Evolutionary conservation across 1,140 invertebrate species (phyloP), one percentile per base, ranked within the genome.

Genomic region (Thalassaphorura encarpata): DNA sequence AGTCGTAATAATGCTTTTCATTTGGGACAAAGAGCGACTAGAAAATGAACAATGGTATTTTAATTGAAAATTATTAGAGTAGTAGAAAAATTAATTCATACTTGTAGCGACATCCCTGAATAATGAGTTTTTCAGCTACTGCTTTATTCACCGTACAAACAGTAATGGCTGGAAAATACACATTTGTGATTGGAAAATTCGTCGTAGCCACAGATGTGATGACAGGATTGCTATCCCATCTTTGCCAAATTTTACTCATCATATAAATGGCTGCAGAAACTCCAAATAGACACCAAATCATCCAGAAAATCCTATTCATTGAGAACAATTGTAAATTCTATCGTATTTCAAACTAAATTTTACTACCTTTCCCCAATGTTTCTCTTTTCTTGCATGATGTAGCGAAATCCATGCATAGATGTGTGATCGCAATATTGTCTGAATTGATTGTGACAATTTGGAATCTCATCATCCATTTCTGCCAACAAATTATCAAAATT

Each of bases 81-180:
- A n/a, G n/a, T n/a, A n/a, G n/a, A n/a, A n/a, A n/a, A n/a, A n/a
- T n/a, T n/a, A n/a, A n/a, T n/a, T n/a, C 45, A 53, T 56, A 63
- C 61, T 63, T 63, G 57, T 60, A 55, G 8, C 58, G 31, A 31
- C 61, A 63, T 13, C 47, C 61, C 39, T 60, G 65, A 13, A 66
- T 65, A 16, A 66, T 59, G 8, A 66, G 41, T 50, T 66, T 66
- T 43, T 66, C 65, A 56, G 54, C 58, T 11, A 66, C 56, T 18
- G 65, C 65, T 46, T 66, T 66, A 39, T 65, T 66, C 2, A 66
- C 65, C 15, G 65, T 62, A 46, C 65, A 66, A 29, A 66, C 54
- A 15, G 65, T 66, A 0, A 66, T 63, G 3, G 65, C 62, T 3
- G 65, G 65, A 52, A 66, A 66, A 18, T 53, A 43, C 15, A 66